Conservation (phyloP, 2,888 invertebrate genomes). For the Palloptera scutellata region DNA sequence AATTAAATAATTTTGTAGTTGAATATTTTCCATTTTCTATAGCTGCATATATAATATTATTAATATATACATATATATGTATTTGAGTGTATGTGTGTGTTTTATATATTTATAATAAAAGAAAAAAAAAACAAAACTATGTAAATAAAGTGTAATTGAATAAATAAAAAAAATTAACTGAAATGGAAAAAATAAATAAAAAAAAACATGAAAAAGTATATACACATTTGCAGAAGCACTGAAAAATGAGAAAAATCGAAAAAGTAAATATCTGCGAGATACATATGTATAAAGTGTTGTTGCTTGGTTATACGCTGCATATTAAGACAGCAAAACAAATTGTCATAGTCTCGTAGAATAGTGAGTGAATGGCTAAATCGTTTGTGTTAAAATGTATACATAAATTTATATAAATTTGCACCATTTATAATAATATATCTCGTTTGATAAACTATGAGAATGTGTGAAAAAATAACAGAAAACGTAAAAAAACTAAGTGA, state of each 20-base stretch:
- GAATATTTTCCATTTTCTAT: too few species aligned
- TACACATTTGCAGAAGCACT: slow-evolving; percentile 36
- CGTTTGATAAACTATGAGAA: too few species aligned
- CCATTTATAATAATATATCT: too few species aligned
- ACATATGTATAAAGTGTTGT: background rate
- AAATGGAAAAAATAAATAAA: slow-evolving; percentile 32
- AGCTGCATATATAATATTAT: too few species aligned
- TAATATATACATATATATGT: too few species aligned
- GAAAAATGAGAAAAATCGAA: slow-evolving; percentile 33
- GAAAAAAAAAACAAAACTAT: slow-evolving; percentile 33
- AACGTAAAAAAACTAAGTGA: too few species aligned
- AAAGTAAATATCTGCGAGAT: slow-evolving; percentile 13
- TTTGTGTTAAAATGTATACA: slow-evolving; percentile 13
- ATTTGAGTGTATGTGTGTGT: too few species aligned
- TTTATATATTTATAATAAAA: slow-evolving; percentile 6
- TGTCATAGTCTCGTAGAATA: background rate
- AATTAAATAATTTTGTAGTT: slow-evolving; percentile 9
- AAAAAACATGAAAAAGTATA: slow-evolving; percentile 26
- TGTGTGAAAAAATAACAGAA: too few species aligned
- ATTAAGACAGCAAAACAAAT: slow-evolving; percentile 2
- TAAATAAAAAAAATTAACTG: slow-evolving; percentile 23
- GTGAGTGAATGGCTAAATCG: background rate
- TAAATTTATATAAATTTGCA: background rate
- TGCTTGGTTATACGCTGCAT: background rate
- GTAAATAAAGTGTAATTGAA: slow-evolving; percentile 25